Percentiles rank a stretch among this genome's conserved stretches.
Evolutionary conservation across 1,140 invertebrate species (phyloP).

Genomic region (Drosophila eugracilis): DNA sequence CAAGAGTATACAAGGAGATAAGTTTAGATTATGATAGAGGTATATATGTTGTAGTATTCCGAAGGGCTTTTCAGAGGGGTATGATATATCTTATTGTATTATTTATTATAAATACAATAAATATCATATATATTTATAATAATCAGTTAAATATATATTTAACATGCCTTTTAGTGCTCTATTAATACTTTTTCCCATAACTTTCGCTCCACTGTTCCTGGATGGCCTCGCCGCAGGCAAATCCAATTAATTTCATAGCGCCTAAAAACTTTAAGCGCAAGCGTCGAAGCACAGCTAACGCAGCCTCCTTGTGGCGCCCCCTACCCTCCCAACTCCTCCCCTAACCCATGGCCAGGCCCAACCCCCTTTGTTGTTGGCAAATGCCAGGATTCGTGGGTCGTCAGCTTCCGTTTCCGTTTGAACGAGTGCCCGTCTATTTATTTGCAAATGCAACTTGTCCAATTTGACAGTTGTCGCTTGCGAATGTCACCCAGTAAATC

Average conservation of each 20-base stretch:
- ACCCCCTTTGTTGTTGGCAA: background rate
- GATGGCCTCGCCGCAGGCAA: constrained; percentile 24
- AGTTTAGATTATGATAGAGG: too few species aligned
- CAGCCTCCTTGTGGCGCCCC: background rate
- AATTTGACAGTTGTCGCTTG: constrained; percentile 81
- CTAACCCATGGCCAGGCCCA: background rate
- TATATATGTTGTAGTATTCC: too few species aligned
- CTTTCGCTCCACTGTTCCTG: constrained; percentile 8
- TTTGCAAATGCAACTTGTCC: constrained; percentile 82
- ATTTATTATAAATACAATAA: too few species aligned
- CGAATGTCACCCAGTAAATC: constrained; percentile 55
- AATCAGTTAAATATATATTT: background rate
- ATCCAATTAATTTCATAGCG: constrained; percentile 78
- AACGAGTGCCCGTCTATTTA: constrained; percentile 71
- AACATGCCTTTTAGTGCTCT: background rate
- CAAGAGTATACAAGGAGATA: background rate
- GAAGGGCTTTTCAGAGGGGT: too few species aligned
- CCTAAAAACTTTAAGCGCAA: constrained; percentile 77
- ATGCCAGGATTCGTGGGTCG: constrained; percentile 42
- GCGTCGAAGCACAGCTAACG: constrained; percentile 62
- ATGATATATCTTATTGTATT: too few species aligned
- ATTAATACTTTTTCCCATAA: too few species aligned
- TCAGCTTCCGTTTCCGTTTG: constrained; percentile 80
- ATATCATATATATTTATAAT: background rate
- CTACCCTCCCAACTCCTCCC: background rate